Conservation (phyloP, 2,113 vertebrate genomes). For the Sapajus apella region DNA sequence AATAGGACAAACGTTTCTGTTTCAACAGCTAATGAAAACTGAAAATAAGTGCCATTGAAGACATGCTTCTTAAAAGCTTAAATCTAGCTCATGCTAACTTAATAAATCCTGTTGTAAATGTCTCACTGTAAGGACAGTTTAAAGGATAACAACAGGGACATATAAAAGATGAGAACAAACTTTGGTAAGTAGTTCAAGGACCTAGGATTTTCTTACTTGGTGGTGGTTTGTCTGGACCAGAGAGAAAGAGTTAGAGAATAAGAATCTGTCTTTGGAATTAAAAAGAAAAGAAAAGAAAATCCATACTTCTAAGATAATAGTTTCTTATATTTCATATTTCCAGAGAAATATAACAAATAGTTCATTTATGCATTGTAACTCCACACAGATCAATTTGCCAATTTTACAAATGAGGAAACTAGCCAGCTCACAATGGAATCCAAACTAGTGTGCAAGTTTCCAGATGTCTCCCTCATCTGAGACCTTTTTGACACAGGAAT, state of each 20-base stretch:
- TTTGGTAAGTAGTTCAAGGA: background rate
- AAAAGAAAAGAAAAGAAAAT: background rate
- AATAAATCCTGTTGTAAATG: background rate
- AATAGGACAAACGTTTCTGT: background rate
- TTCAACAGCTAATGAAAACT: background rate
- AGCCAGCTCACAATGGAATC: background rate
- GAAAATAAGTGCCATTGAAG: background rate
- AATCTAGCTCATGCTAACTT: background rate
- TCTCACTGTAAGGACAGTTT: background rate
- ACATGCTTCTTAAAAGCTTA: background rate
- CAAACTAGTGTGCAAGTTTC: background rate
- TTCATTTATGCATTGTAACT: background rate
- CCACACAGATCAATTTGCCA: background rate
- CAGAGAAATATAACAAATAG: background rate
- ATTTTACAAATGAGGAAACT: background rate
- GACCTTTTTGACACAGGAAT: background rate
- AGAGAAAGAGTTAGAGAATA: background rate
- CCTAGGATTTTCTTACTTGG: background rate
- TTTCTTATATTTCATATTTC: background rate
- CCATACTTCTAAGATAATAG: background rate
- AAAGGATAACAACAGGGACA: background rate
- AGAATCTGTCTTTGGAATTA: conserved; percentile 1
- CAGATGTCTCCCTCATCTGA: background rate
- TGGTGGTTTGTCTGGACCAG: background rate
- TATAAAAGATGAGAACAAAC: background rate